Evolutionary conservation across 2,888 invertebrate genomes (phyloP).

Genomic region (Sphaerophoria taeniata): DNA sequence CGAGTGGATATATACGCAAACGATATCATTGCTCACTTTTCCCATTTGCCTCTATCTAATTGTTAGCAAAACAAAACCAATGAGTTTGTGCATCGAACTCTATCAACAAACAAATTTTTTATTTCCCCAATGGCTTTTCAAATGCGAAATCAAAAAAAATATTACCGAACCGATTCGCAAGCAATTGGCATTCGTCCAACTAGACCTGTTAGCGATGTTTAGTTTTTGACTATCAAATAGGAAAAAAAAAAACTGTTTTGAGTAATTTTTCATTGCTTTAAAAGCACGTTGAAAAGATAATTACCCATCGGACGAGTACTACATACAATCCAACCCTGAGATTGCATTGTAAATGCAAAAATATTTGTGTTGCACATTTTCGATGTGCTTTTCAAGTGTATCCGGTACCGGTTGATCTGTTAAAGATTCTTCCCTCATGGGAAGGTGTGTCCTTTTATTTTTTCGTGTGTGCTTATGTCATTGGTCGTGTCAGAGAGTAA

Average conservation of each 20-base stretch:
- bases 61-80: background rate
- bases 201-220: constrained; percentile 20
- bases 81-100: constrained; percentile 9
- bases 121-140: constrained; percentile 22
- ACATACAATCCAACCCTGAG: background rate
- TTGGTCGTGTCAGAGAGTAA: background rate
- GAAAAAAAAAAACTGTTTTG: constrained; percentile 8
- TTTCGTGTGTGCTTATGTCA: background rate
- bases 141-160: background rate
- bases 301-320: constrained; percentile 30
- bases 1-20: constrained; percentile 16
- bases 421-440: background rate
- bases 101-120: constrained; percentile 9
- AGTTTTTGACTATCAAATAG: background rate
- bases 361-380: constrained; percentile 13
- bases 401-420: constrained; percentile 9
- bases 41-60: background rate
- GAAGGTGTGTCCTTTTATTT: background rate
- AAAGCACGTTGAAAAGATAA: constrained; percentile 31
- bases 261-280: constrained; percentile 28
- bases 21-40: constrained; percentile 16
- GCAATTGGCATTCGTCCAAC: constrained; percentile 35
- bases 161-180: constrained; percentile 1
- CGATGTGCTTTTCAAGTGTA: constrained; percentile 20
- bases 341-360: constrained; percentile 36